These are phyloP conservation scores for Knipowitschia caucasica DNA, from an alignment of 2,797 vertebrate species.

Conservation along the genomic window DNA sequence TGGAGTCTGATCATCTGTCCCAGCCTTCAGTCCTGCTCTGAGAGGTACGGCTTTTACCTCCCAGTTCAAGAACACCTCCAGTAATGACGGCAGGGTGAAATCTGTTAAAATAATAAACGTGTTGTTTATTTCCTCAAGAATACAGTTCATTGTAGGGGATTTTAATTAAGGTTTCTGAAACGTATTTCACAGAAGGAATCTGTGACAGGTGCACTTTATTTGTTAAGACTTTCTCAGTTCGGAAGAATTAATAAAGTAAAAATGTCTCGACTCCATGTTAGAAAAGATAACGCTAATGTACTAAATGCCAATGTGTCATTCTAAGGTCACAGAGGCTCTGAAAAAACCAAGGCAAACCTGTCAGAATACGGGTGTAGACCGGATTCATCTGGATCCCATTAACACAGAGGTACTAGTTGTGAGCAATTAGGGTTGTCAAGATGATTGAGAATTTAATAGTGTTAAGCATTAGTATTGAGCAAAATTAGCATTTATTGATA, in stretches of 20 bases:
- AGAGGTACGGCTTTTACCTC: conserved; percentile 73
- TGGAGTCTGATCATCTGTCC: conserved; percentile 70
- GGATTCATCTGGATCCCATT: conserved; percentile 1
- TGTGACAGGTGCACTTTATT: conserved; percentile 20
- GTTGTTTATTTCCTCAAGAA: background rate
- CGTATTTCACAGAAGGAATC: conserved; percentile 5
- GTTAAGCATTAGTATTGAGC: too few species aligned
- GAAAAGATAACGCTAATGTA: conserved; percentile 59
- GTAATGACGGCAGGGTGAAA: conserved; percentile 84
- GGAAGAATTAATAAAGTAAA: conserved; percentile 69
- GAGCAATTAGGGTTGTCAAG: too few species aligned
- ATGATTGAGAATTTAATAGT: too few species aligned
- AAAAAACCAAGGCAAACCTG: background rate
- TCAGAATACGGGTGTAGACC: background rate
- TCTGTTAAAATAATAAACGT: conserved; percentile 70
- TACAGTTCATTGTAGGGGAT: too few species aligned
- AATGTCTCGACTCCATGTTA: conserved; percentile 72
- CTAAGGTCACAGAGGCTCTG: conserved; percentile 52
- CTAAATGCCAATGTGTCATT: conserved; percentile 68
- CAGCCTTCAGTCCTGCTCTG: conserved; percentile 79
- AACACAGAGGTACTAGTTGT: background rate
- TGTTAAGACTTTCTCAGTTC: conserved; percentile 33
- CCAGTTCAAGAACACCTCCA: conserved; percentile 80
- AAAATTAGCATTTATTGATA: too few species aligned
- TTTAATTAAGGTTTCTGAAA: too few species aligned